phyloP scores from a whole-genome alignment of 1,140 invertebrate species.

The Hetaerina americana region DNA sequence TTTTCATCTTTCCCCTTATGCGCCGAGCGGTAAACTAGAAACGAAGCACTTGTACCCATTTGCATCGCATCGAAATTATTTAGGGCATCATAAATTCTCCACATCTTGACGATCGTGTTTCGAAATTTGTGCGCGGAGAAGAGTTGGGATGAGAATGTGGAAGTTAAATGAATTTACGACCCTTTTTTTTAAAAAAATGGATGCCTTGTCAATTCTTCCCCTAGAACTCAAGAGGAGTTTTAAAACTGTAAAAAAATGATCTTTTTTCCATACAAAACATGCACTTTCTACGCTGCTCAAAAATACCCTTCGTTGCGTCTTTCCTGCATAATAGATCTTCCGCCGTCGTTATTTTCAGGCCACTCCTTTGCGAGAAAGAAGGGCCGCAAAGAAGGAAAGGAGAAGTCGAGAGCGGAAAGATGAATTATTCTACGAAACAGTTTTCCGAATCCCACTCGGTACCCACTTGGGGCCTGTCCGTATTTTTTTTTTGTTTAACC shows the following conservation, averaged over 20 bases:
- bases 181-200: too few relatives aligned
- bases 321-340: neutral
- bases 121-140: neutral
- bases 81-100: neutral
- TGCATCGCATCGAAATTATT: neutral
- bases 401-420: too few relatives aligned
- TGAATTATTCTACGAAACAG: neutral
- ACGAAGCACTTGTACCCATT: neutral
- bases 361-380: neutral
- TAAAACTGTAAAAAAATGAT: neutral
- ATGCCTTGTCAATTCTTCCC: neutral
- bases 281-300: neutral
- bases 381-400: too few relatives aligned
- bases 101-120: neutral
- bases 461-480: neutral
- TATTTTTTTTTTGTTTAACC: neutral
- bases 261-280: neutral
- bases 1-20: neutral
- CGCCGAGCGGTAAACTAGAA: neutral
- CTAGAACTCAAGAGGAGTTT: neutral
- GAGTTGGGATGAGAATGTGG: too few relatives aligned
- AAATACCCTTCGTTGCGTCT: neutral
- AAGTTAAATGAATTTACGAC: neutral
- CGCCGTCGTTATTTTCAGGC: neutral
- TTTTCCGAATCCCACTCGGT: neutral